Base-by-base conservation (phyloP, 2,113 vertebrate genomes). In the Xenus cinereus region DNA sequence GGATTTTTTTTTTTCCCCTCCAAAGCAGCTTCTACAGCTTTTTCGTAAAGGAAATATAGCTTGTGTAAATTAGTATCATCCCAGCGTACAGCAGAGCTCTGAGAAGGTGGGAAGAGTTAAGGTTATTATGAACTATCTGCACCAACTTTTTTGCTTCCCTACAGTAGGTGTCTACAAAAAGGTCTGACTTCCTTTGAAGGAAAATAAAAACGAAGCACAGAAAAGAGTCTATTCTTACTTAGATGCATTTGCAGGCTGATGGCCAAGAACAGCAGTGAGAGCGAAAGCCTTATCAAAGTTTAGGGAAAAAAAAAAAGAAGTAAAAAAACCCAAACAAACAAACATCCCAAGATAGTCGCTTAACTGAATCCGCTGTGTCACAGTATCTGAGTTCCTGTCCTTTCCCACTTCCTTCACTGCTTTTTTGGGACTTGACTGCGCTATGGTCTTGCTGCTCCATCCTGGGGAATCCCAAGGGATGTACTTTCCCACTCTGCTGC, bases 331-430 rank as follows among this genome's bases (percentile, higher is more conserved):
- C 48, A 85, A 89, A 81, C 84, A 94, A 92, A 56, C 54, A 94
- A 91, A 69, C 50, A n/a, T 79, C 85, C 75, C 64, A 86, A 86
- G 85, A 91, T 10, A 92, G 87, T 92, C 53, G 30, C 51, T 77
- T 66, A 80, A 66, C 50, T 74, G 51, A 89, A 74, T 33, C 37
- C 9, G 1, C 79, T 79, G 67, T n/a, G 77, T 64, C 45, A 71
- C 33, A 33, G 59, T 14, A 76, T 66, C 48, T 1, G 3, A 67
- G 54, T 66, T 94, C 50, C 50, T 43, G 46, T 56, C 50, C 56
- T 91, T 76, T 87, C 90, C 85, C 87, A 80, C 75, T 95, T 91
- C 79, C 82, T 80, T 67, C 54, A 19, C 8, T 74, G 32, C 63
- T 74, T 86, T 43, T 92, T 56, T 88, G 41, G 66, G 20, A 22